Conservation (phyloP, 2,113 vertebrate species). For the Neoarius graeffei region DNA sequence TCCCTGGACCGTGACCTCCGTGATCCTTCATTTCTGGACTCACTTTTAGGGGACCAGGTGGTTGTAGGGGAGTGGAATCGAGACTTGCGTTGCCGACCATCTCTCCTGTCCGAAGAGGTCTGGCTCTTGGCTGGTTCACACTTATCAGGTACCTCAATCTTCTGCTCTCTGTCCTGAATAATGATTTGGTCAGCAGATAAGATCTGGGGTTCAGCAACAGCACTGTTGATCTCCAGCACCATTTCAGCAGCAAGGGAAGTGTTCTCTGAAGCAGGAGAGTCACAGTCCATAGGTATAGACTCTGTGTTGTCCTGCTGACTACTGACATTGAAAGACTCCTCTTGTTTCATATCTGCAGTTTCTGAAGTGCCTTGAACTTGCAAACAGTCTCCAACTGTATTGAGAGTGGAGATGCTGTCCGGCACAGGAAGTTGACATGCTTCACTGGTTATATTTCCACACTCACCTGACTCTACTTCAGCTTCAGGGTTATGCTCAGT, state of each 20-base stretch:
- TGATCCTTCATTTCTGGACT: conserved; percentile 71
- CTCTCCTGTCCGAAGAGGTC: conserved; percentile 64
- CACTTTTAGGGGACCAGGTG: conserved; percentile 88
- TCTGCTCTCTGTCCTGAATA: conserved; percentile 35
- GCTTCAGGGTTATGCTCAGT: conserved; percentile 27
- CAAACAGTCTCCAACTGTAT: not conserved
- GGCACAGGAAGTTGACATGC: not conserved
- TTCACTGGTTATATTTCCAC: not conserved
- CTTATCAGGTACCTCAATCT: conserved; percentile 45
- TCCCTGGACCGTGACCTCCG: conserved; percentile 72
- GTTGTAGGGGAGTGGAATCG: conserved; percentile 93
- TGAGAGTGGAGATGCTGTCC: not conserved
- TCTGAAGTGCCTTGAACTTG: not conserved
- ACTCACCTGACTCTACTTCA: conserved; percentile 10
- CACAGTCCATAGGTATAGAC: conserved; percentile 88
- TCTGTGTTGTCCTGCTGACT: conserved; percentile 80
- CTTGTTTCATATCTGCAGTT: not conserved
- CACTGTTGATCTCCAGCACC: conserved; percentile 27
- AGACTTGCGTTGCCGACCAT: conserved; percentile 74
- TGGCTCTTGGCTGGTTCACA: conserved; percentile 39
- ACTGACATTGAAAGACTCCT: not conserved
- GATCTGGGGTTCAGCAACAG: conserved; percentile 25
- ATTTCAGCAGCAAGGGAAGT: conserved; percentile 68
- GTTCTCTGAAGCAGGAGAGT: conserved; percentile 82
- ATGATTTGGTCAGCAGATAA: conserved; percentile 29